Base-by-base conservation (phyloP, 2,797 vertebrate species). In the Orestias chungarensis region DNA sequence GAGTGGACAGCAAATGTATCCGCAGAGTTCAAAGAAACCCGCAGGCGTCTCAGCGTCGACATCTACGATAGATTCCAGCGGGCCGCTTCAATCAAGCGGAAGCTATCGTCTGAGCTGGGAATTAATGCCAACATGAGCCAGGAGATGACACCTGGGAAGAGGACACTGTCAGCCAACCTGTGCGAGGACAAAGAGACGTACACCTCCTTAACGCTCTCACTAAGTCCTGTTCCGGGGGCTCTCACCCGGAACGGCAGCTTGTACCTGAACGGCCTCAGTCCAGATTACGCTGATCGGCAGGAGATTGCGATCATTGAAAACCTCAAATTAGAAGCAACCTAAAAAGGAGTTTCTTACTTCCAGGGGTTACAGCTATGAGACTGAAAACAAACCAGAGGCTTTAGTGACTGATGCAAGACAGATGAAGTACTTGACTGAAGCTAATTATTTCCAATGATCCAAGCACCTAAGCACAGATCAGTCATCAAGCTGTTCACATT, bases 1-100 rank as follows among this genome's bases (percentile, higher is more conserved):
- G 98, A 99, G 90, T 99, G 98, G 98, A 98, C 97, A 0, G 98
- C 98, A 47, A 99, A 99, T 0, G 98, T 99, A 83, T 99, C 98
- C 0, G 98, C 98, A 0, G 98, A 99, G 90, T 98, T 99, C 92
- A 99, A 99, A 88, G 97, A 99, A 91, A 99, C 98, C 0, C 95
- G 97, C 4, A 90, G 97, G 64, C 94, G 97, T 25, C 94, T 99
- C 80, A 99, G 98, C 0, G 98, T 99, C 54, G 97, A 99, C 93
- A 97, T 99, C 79, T 98, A 99, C 0, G 97, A 99, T 95, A 97
- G 96, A 90, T 98, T 99, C 89, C 97, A 99, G 90, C 93, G 98
- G 0, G 98, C 98, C 15, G 96, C 98, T 0, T 99, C 98, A 78
- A 96, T 99, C 84, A 99, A 99, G 84, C 95, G 97, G 85, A 98